Conservation (phyloP, 2,113 vertebrate genomes). For the Hemicordylus capensis region DNA sequence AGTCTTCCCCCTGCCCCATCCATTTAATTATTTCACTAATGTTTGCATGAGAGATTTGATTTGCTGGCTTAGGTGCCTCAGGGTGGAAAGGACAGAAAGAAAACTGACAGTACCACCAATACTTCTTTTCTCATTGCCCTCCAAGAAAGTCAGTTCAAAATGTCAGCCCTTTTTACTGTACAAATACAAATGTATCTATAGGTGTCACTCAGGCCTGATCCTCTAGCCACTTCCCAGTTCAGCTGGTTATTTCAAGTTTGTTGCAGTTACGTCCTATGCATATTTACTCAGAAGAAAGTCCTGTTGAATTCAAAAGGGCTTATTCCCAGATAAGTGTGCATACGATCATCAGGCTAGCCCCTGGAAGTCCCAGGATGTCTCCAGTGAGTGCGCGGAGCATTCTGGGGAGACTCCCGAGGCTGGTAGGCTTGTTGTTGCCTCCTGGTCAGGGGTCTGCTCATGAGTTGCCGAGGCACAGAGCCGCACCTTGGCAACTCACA, state of each 20-base stretch:
- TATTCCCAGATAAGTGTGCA: background rate
- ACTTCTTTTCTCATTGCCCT: background rate
- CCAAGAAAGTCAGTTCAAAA: background rate
- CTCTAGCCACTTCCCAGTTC: background rate
- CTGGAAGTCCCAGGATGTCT: too few relatives aligned
- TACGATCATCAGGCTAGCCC: too few relatives aligned
- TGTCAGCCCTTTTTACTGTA: background rate
- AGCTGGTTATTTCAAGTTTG: background rate
- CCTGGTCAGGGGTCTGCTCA: too few relatives aligned
- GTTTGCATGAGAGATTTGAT: background rate
- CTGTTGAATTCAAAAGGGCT: too few relatives aligned
- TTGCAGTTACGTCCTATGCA: too few relatives aligned
- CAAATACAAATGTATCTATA: background rate
- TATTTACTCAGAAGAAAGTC: too few relatives aligned
- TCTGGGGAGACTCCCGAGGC: too few relatives aligned
- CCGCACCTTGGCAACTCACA: too few relatives aligned
- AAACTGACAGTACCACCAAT: background rate
- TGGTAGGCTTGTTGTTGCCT: too few relatives aligned
- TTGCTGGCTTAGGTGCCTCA: conserved; percentile 19
- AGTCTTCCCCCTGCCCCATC: background rate
- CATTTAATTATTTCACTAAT: background rate
- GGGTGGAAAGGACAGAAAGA: background rate
- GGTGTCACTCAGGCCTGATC: background rate
- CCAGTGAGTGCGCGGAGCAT: too few relatives aligned
- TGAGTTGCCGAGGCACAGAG: too few relatives aligned